Percentiles rank a stretch among this genome's conserved stretches.
Evolutionary conservation across 2,888 invertebrate genomes (phyloP).

Genomic region (Apamea anceps): DNA sequence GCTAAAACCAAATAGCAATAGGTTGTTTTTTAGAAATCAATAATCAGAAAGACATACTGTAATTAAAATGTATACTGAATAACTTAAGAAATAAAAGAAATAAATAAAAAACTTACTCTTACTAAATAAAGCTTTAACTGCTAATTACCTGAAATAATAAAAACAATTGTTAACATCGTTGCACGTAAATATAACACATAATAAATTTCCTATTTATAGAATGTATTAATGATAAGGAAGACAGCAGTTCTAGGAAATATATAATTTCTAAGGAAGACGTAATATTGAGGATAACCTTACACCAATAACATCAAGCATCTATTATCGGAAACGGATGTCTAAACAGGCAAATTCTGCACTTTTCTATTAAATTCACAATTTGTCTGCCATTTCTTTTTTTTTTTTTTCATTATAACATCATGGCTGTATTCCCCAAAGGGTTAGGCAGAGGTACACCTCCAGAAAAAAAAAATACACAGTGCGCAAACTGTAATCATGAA

Average conservation of each 20-base stretch:
- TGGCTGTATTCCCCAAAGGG: no score
- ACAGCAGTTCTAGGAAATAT: neutral
- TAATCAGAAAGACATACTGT: neutral
- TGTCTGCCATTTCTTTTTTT: neutral
- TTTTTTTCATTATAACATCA: neutral
- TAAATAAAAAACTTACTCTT: conserved; percentile 17
- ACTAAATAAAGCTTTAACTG: neutral
- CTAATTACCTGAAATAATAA: conserved; percentile 41
- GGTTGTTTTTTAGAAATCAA: no score
- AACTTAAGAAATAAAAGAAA: neutral
- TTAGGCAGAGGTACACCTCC: no score
- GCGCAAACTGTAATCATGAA: neutral
- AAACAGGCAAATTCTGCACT: neutral
- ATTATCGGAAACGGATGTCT: neutral
- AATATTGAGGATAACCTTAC: neutral
- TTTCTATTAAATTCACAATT: neutral
- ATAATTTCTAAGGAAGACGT: neutral
- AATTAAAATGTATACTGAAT: neutral
- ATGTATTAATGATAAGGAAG: neutral
- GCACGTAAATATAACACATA: neutral
- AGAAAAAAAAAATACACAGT: neutral
- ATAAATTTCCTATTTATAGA: neutral
- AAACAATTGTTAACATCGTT: conserved; percentile 14
- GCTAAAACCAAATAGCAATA: no score
- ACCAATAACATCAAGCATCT: neutral